Conservation (phyloP, 2,797 vertebrate genomes). For the Leptatherina wallacei region DNA sequence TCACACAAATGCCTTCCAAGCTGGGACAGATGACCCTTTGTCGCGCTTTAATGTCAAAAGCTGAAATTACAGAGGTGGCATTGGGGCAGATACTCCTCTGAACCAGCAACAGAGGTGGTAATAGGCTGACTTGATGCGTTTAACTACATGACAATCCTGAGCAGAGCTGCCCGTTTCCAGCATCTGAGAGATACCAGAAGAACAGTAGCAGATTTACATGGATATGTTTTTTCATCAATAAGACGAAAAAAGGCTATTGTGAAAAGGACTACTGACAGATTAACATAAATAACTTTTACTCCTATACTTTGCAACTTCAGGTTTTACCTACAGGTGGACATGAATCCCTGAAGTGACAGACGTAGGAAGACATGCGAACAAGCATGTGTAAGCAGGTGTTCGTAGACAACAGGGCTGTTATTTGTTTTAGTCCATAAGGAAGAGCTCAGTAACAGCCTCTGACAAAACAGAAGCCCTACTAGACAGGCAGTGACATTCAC, state of each 20-base stretch:
- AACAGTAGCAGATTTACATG: neutral
- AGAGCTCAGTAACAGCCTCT: constrained; percentile 39
- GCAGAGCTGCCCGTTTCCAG: too few species aligned
- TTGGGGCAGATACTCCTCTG: too few species aligned
- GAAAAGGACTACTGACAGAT: neutral
- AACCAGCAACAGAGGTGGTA: too few species aligned
- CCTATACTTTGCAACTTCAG: constrained; percentile 8
- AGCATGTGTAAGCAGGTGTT: constrained; percentile 48
- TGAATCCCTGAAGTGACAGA: constrained; percentile 19
- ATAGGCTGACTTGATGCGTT: too few species aligned
- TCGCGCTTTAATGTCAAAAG: too few species aligned
- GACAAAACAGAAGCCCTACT: constrained; percentile 41
- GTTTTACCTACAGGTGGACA: constrained; percentile 12
- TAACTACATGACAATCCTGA: too few species aligned
- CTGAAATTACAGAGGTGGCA: too few species aligned
- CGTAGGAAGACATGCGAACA: constrained; percentile 12
- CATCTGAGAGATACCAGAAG: too few species aligned
- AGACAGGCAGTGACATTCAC: constrained; percentile 52
- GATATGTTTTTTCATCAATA: too few species aligned
- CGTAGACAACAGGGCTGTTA: constrained; percentile 45
- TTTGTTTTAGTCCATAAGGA: constrained; percentile 40
- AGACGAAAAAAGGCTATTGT: too few species aligned
- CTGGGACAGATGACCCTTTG: too few species aligned
- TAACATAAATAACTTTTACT: neutral
- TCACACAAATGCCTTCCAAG: too few species aligned